Conservation (phyloP, 2,888 invertebrate genomes). For the Sphaerophoria taeniata region DNA sequence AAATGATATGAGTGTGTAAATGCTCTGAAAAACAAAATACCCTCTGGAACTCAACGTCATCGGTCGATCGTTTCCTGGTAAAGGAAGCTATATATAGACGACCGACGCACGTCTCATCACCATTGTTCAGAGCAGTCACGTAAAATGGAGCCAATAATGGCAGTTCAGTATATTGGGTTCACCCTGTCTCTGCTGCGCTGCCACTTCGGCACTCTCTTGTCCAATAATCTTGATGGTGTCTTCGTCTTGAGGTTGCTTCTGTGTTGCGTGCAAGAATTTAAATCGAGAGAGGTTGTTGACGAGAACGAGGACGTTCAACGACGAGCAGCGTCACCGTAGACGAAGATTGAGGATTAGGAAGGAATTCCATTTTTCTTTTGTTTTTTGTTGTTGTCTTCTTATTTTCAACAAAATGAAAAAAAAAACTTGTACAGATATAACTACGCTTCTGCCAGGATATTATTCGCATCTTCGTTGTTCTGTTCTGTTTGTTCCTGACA, state of each 20-base stretch:
- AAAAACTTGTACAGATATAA: constrained; percentile 29
- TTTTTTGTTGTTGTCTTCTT: constrained; percentile 10
- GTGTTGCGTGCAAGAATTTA: constrained; percentile 46
- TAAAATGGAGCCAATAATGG: constrained; percentile 65
- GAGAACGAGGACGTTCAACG: neutral
- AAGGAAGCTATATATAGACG: constrained; percentile 28
- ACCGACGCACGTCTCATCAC: constrained; percentile 63
- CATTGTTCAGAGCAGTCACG: constrained; percentile 67
- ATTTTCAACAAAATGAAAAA: constrained; percentile 13
- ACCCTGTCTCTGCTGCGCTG: constrained; percentile 10
- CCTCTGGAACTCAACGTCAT: constrained; percentile 16
- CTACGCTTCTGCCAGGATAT: constrained; percentile 27
- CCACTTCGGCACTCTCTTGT: constrained; percentile 5
- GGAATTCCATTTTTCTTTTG: constrained; percentile 1
- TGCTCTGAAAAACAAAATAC: constrained; percentile 28
- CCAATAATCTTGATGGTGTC: constrained; percentile 33
- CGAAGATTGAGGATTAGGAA: constrained; percentile 23
- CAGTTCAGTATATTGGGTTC: constrained; percentile 44
- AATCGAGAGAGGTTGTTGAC: constrained; percentile 47
- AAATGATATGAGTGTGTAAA: neutral
- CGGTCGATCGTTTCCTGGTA: neutral
- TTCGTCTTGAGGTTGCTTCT: constrained; percentile 11
- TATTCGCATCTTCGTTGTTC: constrained; percentile 53
- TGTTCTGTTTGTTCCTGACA: constrained; percentile 41
- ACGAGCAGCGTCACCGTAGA: neutral